Percentiles rank a stretch among this genome's conserved stretches.
These are phyloP conservation scores for Oopsacas minuta DNA, from an alignment of 37 sponge, comb jelly and placozoan genomes.

Conservation along the genomic window DNA sequence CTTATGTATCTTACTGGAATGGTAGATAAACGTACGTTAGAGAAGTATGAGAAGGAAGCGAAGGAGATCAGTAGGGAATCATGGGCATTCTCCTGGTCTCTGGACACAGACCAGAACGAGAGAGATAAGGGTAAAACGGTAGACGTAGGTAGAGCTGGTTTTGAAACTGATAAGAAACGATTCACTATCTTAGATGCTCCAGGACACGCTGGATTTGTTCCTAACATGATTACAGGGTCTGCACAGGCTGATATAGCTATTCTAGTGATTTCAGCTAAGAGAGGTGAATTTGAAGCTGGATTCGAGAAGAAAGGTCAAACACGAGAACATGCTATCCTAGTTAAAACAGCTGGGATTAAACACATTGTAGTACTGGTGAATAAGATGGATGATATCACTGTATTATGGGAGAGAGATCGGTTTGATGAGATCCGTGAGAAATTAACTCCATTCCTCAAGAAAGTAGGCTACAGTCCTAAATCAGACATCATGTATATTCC, in stretches of 20 bases:
- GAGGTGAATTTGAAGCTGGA: slow-evolving; percentile 98
- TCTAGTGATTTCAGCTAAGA: slow-evolving; percentile 90
- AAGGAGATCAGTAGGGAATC: slow-evolving; percentile 97
- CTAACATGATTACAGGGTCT: slow-evolving; percentile 97
- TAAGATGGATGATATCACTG: slow-evolving; percentile 99
- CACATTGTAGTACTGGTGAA: slow-evolving; percentile 89
- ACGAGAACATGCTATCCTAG: slow-evolving; percentile 94
- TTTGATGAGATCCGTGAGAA: slow-evolving; percentile 80
- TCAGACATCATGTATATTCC: slow-evolving; percentile 82
- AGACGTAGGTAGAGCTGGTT: slow-evolving; percentile 85
- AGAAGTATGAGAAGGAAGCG: slow-evolving; percentile 97
- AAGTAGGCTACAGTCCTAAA: slow-evolving; percentile 87
- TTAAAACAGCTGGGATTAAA: slow-evolving; percentile 94
- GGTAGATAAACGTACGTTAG: slow-evolving; percentile 95
- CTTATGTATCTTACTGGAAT: slow-evolving; percentile 79
- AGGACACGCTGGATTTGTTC: slow-evolving; percentile 92
- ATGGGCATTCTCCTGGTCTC: slow-evolving; percentile 97
- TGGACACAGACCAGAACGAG: slow-evolving; percentile 94
- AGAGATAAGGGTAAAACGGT: slow-evolving; percentile 98
- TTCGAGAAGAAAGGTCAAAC: slow-evolving; percentile 96
- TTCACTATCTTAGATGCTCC: slow-evolving; percentile 97
- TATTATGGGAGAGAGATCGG: slow-evolving; percentile 74
- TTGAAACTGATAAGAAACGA: slow-evolving; percentile 90
- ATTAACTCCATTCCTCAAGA: slow-evolving; percentile 85
- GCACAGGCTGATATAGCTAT: slow-evolving; percentile 94